phyloP scores from a whole-genome alignment of 35 echinoderm and acorn worm genomes.

The Strongylocentrotus purpuratus region DNA sequence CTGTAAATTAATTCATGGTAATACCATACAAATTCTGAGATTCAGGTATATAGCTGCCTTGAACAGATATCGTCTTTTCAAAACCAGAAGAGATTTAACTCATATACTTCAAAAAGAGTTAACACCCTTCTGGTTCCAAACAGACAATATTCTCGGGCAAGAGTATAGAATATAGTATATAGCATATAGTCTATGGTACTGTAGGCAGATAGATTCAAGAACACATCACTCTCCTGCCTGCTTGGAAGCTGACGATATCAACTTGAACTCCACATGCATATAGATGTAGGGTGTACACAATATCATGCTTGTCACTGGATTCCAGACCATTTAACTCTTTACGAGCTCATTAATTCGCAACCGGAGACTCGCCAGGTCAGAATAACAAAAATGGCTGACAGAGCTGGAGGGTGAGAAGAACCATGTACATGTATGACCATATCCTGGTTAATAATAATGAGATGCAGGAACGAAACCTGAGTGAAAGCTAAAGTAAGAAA shows the following conservation, averaged over 20 bases:
- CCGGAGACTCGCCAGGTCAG: not conserved
- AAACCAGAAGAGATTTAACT: too few relatives aligned
- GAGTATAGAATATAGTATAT: too few relatives aligned
- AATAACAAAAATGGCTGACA: not conserved
- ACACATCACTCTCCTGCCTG: not conserved
- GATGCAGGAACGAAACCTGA: not conserved
- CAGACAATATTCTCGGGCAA: too few relatives aligned
- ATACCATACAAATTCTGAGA: too few relatives aligned
- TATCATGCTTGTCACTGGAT: not conserved
- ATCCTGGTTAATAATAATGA: not conserved
- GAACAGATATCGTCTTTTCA: too few relatives aligned
- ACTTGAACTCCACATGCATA: not conserved
- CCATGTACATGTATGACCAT: not conserved
- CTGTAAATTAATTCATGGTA: too few relatives aligned
- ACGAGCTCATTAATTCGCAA: constrained; percentile 3
- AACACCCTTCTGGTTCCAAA: too few relatives aligned
- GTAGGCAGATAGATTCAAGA: not conserved
- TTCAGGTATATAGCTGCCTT: too few relatives aligned
- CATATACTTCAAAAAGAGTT: too few relatives aligned
- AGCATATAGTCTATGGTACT: too few relatives aligned
- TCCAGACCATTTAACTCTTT: not conserved
- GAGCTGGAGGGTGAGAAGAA: not conserved
- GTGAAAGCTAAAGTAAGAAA: too few relatives aligned
- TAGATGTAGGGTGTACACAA: not conserved
- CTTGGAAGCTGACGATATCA: not conserved